Conservation (phyloP, 2,888 invertebrate genomes). For the Zele albiditarsus region DNA sequence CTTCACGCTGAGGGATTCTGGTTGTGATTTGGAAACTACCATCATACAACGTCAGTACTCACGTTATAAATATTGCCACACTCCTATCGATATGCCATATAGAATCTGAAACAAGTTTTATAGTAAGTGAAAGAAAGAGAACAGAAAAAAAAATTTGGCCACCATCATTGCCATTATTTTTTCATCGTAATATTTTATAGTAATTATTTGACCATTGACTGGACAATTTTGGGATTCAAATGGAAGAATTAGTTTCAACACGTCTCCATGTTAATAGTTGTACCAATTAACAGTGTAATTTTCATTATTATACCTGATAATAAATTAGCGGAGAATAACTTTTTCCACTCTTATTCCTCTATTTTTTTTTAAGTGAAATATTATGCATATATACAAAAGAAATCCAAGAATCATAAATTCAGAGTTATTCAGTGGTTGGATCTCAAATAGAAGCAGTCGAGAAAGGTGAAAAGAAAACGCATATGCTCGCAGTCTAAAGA, state of each 20-base stretch:
- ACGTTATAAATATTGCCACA: not conserved
- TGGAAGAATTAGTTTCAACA: too few relatives aligned
- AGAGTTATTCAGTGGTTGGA: not conserved
- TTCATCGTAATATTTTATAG: not conserved
- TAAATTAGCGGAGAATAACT: too few relatives aligned
- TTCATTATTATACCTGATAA: too few relatives aligned
- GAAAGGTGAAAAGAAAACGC: conserved; percentile 47
- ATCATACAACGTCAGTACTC: not conserved
- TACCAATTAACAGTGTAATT: too few relatives aligned
- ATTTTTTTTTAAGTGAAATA: not conserved
- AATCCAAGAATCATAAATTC: not conserved
- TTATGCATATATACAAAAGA: not conserved
- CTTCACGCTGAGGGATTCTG: too few relatives aligned
- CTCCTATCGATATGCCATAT: not conserved
- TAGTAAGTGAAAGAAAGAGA: not conserved
- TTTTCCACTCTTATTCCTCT: not conserved
- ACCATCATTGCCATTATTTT: not conserved
- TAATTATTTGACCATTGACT: not conserved
- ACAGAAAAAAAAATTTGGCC: not conserved
- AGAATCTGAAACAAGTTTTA: not conserved
- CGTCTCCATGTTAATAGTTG: too few relatives aligned
- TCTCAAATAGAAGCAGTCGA: conserved; percentile 15
- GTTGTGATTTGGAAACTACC: not conserved
- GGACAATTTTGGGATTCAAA: too few relatives aligned
- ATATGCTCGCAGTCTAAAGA: conserved; percentile 22